Base-by-base conservation (phyloP, 1,140 invertebrate genomes). In the Frieseomelitta varia region DNA sequence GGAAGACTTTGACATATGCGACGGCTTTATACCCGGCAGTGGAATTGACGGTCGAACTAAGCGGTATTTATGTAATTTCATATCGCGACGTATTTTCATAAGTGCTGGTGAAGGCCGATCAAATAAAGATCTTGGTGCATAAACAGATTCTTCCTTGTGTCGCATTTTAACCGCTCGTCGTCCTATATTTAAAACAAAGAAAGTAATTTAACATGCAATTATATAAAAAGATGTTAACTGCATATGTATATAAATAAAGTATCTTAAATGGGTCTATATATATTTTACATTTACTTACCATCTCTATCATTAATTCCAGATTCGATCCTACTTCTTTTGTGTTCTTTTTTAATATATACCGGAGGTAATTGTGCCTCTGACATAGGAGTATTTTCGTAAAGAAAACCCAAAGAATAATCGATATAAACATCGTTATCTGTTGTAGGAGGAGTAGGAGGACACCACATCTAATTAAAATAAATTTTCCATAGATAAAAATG, bases 371-470 rank as follows among this genome's bases (percentile, higher is more conserved):
- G 96, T 51, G 96, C 95, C 92, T 99, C 98, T 17, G 97, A 95
- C 96, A 99, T 98, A 19, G 97, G 95, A 19, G 96, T 96, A 81
- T 95, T 96, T 83, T 99, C 97, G 94, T 99, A 99, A 71, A 99
- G 96, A 91, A 98, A 98, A 56, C 96, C 96, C 91, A 98, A 93
- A 71, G 97, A 97, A 89, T 97, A 96, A 93, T 99, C 98, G 83
- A 99, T 97, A 95, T 99, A 99, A 17, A 99, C 96, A 93, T 99
- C 98, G 93, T 97, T 97, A 87, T 99, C 98, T 93, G 97, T 97
- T 91, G 97, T 97, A 11, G 98, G 98, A 85, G 98, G 98, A 21
- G 98, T 99, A 81, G 98, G 98, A 83, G 98, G 99, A 89, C 97
- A 97, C 98, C 98, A 99, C 96, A 99, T 97, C 98, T 99, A 94